Conservation (phyloP, 2,888 invertebrate genomes). For the Amiota minor region DNA sequence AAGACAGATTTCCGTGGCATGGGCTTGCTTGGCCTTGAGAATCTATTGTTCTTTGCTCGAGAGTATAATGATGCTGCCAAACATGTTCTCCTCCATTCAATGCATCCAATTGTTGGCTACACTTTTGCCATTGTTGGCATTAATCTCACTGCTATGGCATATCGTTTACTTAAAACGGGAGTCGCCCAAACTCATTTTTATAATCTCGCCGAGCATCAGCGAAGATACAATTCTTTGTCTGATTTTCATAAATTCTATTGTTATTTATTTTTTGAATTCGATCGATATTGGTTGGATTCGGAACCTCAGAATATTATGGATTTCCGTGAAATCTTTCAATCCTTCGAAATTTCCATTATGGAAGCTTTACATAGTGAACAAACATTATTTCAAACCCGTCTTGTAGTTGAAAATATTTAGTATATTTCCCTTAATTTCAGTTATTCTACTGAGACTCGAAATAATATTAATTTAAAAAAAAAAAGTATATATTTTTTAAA, state of each 20-base stretch:
- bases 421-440: not conserved
- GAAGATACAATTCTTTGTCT: conserved; percentile 79
- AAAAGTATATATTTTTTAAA: no score
- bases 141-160: conserved; percentile 93
- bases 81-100: conserved; percentile 89
- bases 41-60: conserved; percentile 88
- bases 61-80: conserved; percentile 86
- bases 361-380: conserved; percentile 80
- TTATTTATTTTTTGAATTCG: conserved; percentile 94
- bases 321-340: conserved; percentile 89
- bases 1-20: conserved; percentile 99
- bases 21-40: conserved; percentile 95
- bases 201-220: conserved; percentile 77
- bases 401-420: conserved; percentile 83
- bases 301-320: conserved; percentile 97
- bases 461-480: no score
- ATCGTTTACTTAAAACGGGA: conserved; percentile 85
- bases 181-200: conserved; percentile 93
- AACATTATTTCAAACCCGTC: conserved; percentile 85
- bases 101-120: conserved; percentile 91
- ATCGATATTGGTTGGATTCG: conserved; percentile 93
- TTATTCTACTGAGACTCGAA: no score
- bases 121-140: conserved; percentile 95
- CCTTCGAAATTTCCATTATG: conserved; percentile 85
- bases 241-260: conserved; percentile 95